Percentiles rank a stretch among this genome's conserved stretches.
phyloP scores from a whole-genome alignment of 2,797 vertebrate genomes.

The Anguilla obscura region DNA sequence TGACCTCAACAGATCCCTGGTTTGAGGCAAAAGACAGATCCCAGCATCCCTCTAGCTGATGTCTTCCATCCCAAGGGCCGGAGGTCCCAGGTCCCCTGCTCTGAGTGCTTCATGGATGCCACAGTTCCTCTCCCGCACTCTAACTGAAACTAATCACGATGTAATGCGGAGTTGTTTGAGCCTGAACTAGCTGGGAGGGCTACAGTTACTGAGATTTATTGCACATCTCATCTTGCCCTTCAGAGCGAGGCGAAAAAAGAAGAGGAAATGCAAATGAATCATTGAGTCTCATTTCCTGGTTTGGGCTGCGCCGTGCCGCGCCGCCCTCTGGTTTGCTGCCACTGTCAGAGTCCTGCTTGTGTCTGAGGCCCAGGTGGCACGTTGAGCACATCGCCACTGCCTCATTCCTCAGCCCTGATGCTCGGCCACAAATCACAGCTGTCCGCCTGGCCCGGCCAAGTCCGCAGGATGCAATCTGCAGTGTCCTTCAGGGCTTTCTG shows the following conservation, averaged over 20 bases:
- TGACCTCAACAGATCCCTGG: neutral
- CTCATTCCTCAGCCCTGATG: slow-evolving; percentile 8
- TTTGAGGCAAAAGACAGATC: neutral
- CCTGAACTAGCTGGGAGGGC: neutral
- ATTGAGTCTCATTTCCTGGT: slow-evolving; percentile 14
- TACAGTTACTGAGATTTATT: slow-evolving; percentile 26
- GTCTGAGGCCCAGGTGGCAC: neutral
- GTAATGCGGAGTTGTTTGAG: neutral
- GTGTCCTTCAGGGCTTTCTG: slow-evolving; percentile 18
- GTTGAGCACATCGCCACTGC: neutral
- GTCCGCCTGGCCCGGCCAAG: neutral
- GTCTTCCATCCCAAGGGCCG: neutral
- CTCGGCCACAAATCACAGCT: slow-evolving; percentile 23
- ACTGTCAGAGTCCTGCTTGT: neutral
- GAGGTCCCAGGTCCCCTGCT: neutral
- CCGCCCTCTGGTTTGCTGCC: neutral
- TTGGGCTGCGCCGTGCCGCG: neutral
- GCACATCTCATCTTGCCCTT: slow-evolving; percentile 11
- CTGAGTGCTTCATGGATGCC: neutral
- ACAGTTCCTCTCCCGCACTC: neutral
- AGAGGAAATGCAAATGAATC: slow-evolving; percentile 29
- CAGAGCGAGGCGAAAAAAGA: neutral
- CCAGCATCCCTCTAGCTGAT: neutral
- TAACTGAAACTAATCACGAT: slow-evolving; percentile 13
- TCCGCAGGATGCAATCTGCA: neutral